These are phyloP conservation scores for Phalera bucephala DNA, from an alignment of 2,888 invertebrate genomes.

Conservation along the genomic window DNA sequence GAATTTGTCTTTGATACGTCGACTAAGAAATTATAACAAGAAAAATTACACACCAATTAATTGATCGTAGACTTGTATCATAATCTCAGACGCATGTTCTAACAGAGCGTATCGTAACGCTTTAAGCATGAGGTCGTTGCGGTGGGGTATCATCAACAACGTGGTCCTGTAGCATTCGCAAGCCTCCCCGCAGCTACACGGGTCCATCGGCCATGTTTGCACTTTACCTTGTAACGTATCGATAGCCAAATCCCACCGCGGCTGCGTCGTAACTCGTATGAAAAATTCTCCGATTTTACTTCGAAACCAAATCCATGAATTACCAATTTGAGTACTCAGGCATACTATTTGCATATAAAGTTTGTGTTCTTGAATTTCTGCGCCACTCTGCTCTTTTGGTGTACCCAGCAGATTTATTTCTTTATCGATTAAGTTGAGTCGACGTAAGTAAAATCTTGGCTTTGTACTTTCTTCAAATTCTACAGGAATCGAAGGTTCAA, in stretches of 20 bases:
- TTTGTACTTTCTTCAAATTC: constrained; percentile 41
- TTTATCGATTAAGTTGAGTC: constrained; percentile 63
- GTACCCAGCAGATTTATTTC: constrained; percentile 53
- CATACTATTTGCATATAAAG: constrained; percentile 65
- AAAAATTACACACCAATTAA: constrained; percentile 67
- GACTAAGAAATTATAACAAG: too few species aligned
- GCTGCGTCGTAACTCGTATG: constrained; percentile 62
- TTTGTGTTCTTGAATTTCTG: constrained; percentile 56
- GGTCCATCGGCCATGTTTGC: constrained; percentile 61
- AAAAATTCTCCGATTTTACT: constrained; percentile 69
- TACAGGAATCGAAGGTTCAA: constrained; percentile 61
- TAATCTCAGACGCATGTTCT: constrained; percentile 63
- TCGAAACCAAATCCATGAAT: constrained; percentile 71
- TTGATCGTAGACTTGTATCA: constrained; percentile 64
- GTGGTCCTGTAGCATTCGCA: constrained; percentile 71
- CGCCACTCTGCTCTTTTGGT: constrained; percentile 49
- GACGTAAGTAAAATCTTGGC: constrained; percentile 53
- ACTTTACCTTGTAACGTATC: constrained; percentile 61
- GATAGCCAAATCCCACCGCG: constrained; percentile 66
- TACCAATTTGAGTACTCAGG: constrained; percentile 59
- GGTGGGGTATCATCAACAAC: constrained; percentile 60
- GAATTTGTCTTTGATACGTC: too few species aligned
- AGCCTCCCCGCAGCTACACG: constrained; percentile 67
- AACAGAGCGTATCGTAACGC: constrained; percentile 60
- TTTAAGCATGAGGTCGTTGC: constrained; percentile 68